A percentile compares a stretch with the other conserved stretches of the same genome.
Conservation (phyloP, 2,797 vertebrate genomes). For the Sus cebifrons region DNA sequence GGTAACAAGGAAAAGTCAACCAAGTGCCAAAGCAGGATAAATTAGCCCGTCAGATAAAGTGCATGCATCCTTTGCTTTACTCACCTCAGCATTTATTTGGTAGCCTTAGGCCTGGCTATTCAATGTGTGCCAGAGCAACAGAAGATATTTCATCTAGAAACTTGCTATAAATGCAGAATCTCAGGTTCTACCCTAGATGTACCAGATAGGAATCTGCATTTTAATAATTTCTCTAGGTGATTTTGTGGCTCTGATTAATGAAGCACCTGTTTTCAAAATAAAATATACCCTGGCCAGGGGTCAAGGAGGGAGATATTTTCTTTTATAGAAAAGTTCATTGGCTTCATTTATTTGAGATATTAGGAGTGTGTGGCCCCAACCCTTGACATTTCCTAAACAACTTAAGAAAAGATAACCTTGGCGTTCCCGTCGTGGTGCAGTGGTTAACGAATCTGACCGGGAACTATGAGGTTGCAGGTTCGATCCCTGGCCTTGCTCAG, state of each 20-base stretch:
- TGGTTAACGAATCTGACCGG: too few relatives aligned
- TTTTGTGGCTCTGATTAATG: slow-evolving; percentile 86
- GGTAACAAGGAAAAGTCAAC: background rate
- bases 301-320: slow-evolving; percentile 56
- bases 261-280: slow-evolving; percentile 84
- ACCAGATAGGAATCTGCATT: slow-evolving; percentile 16
- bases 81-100: background rate
- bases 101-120: background rate
- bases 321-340: slow-evolving; percentile 76
- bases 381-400: slow-evolving; percentile 40
- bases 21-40: slow-evolving; percentile 5
- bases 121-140: background rate
- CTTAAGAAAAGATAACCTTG: slow-evolving; percentile 6
- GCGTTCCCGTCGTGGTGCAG: too few relatives aligned
- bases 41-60: slow-evolving; percentile 48
- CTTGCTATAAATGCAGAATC: slow-evolving; percentile 15
- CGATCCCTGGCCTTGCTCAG: too few relatives aligned
- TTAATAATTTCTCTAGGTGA: slow-evolving; percentile 38
- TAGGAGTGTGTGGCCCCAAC: background rate
- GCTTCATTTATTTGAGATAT: slow-evolving; percentile 68
- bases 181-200: background rate
- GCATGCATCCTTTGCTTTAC: background rate
- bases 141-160: background rate
- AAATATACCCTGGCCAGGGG: slow-evolving; percentile 65
- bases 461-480: too few relatives aligned